Conservation (phyloP, 2,113 vertebrate species). For the Hydrochoerus hydrochaeris region DNA sequence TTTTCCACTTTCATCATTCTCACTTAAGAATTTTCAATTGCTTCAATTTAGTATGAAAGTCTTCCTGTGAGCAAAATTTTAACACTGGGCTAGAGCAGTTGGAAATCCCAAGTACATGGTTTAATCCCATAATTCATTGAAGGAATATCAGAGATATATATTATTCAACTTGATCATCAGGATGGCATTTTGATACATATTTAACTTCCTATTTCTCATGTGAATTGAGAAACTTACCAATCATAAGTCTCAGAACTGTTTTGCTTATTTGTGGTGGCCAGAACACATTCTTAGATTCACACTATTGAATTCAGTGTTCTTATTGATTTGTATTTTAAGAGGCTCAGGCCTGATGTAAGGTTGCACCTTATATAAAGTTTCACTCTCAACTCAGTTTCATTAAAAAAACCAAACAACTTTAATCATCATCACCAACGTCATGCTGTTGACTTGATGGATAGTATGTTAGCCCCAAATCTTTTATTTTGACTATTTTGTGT, state of each 20-base stretch:
- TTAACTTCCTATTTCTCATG: slow-evolving; percentile 86
- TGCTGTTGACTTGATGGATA: background rate
- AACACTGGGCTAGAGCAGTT: slow-evolving; percentile 75
- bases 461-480: background rate
- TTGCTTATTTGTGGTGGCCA: slow-evolving; percentile 82
- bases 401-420: background rate
- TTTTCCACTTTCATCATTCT: background rate
- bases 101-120: slow-evolving; percentile 79
- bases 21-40: slow-evolving; percentile 55
- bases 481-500: slow-evolving; percentile 20
- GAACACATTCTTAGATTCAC: slow-evolving; percentile 56
- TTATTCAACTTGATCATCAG: slow-evolving; percentile 87
- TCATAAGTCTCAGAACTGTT: slow-evolving; percentile 80
- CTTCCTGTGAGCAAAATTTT: slow-evolving; percentile 72
- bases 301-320: slow-evolving; percentile 59
- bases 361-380: background rate
- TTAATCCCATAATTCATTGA: slow-evolving; percentile 82
- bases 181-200: slow-evolving; percentile 85
- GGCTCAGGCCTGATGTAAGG: slow-evolving; percentile 18
- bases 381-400: slow-evolving; percentile 27
- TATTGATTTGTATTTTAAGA: slow-evolving; percentile 76
- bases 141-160: slow-evolving; percentile 85
- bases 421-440: background rate
- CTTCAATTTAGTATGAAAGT: slow-evolving; percentile 65
- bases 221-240: slow-evolving; percentile 80